These are phyloP conservation scores for Pherbina coryleti DNA, from an alignment of 2,888 invertebrate genomes.

Conservation along the genomic window DNA sequence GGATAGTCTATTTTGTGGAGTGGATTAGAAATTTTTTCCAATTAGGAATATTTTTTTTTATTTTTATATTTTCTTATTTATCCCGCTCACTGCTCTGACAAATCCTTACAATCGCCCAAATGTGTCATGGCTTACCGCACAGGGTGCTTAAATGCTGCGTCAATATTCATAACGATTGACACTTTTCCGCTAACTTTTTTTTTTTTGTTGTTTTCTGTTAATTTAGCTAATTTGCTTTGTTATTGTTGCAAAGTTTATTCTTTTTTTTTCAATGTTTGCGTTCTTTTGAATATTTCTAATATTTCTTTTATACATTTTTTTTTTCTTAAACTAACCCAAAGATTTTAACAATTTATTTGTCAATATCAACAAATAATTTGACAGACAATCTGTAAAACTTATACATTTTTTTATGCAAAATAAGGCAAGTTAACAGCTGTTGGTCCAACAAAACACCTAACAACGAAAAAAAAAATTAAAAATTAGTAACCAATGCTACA, in stretches of 20 bases:
- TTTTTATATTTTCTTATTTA: not conserved
- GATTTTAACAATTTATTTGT: slow-evolving; percentile 9
- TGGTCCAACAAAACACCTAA: not conserved
- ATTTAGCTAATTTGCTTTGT: not conserved
- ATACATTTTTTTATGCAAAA: not conserved
- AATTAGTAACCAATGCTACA: not conserved
- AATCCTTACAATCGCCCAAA: not conserved
- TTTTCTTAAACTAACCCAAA: not conserved
- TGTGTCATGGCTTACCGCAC: not conserved
- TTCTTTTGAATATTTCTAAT: not conserved
- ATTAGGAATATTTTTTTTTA: not conserved
- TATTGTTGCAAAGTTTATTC: not conserved
- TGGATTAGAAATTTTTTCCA: too few species aligned
- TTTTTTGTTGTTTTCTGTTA: not conserved
- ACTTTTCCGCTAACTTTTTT: not conserved
- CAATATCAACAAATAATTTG: not conserved
- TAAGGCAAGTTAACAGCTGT: not conserved
- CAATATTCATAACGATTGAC: not conserved
- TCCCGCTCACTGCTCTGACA: not conserved
- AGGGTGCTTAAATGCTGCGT: not conserved
- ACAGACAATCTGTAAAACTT: not conserved
- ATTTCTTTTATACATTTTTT: not conserved
- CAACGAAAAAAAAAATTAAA: not conserved
- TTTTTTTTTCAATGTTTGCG: not conserved
- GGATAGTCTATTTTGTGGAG: too few species aligned